phyloP scores from a whole-genome alignment of 2,797 vertebrate genomes.

The Nothura maculosa region DNA sequence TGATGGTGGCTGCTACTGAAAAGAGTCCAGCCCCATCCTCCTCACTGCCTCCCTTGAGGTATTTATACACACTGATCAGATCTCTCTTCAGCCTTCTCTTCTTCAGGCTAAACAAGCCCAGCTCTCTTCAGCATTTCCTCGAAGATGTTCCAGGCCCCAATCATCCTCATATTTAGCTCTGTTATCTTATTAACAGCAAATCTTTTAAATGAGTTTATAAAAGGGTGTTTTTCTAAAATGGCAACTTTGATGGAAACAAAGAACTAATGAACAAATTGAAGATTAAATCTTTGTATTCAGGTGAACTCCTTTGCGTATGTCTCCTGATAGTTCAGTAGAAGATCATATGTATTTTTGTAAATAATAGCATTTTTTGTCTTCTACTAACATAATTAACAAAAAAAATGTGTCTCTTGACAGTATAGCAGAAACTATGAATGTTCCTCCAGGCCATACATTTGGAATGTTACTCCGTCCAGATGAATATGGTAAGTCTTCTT shows the following conservation, averaged over 20 bases:
- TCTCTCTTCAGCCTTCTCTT: no score
- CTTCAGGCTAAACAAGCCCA: no score
- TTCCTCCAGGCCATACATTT: constrained; percentile 84
- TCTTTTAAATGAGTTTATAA: neutral
- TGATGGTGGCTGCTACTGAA: no score
- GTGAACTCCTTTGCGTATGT: neutral
- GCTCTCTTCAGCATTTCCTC: no score
- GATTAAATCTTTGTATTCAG: neutral
- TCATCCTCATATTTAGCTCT: neutral
- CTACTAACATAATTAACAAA: neutral
- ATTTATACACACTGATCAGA: no score
- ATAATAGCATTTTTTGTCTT: neutral
- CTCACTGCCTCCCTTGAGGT: no score
- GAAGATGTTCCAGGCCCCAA: no score
- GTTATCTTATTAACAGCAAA: neutral
- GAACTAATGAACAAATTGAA: neutral
- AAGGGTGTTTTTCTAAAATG: neutral
- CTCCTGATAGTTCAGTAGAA: neutral
- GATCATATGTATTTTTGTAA: neutral
- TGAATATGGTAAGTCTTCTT: constrained; percentile 82
- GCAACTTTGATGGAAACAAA: neutral
- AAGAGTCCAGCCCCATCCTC: no score
- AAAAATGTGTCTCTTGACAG: constrained; percentile 75
- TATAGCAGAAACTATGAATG: constrained; percentile 79
- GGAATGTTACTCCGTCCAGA: constrained; percentile 75